A percentile compares a stretch with the other conserved stretches of the same genome.
Evolutionary conservation across 2,113 vertebrate species (phyloP).

Genomic region (Elaphurus davidianus): DNA sequence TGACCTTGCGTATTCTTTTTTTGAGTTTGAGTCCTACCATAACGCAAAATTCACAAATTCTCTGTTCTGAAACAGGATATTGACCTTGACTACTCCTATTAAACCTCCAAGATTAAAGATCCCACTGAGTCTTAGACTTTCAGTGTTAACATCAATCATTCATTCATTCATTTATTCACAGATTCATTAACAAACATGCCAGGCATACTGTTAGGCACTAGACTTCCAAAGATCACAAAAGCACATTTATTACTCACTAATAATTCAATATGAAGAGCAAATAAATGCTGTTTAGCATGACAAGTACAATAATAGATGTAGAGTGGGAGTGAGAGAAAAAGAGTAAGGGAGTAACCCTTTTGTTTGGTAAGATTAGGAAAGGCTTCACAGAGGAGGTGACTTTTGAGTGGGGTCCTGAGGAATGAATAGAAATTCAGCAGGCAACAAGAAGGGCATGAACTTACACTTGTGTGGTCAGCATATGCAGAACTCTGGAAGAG

Average conservation of each 20-base stretch:
- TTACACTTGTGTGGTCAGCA: slow-evolving; percentile 51
- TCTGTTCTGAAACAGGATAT: background rate
- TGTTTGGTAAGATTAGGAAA: background rate
- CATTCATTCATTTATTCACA: background rate
- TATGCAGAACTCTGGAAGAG: background rate
- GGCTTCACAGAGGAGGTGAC: slow-evolving; percentile 5
- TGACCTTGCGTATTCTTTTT: background rate
- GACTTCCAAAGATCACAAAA: slow-evolving; percentile 24
- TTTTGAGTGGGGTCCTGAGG: background rate
- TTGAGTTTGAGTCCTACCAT: background rate
- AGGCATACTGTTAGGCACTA: background rate
- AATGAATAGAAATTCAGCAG: slow-evolving; percentile 18
- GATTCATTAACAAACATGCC: slow-evolving; percentile 29
- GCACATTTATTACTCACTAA: background rate
- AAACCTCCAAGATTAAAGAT: slow-evolving; percentile 26
- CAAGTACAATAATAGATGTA: background rate
- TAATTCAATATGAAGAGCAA: background rate
- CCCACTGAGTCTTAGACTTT: slow-evolving; percentile 15
- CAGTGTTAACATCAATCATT: background rate
- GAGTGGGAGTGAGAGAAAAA: background rate
- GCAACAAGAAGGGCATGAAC: slow-evolving; percentile 40
- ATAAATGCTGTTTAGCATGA: background rate
- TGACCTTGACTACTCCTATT: background rate
- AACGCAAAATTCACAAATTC: background rate
- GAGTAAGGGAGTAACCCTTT: background rate